Conservation (phyloP, 2,113 vertebrate genomes). For the Sclerurus mexicanus region DNA sequence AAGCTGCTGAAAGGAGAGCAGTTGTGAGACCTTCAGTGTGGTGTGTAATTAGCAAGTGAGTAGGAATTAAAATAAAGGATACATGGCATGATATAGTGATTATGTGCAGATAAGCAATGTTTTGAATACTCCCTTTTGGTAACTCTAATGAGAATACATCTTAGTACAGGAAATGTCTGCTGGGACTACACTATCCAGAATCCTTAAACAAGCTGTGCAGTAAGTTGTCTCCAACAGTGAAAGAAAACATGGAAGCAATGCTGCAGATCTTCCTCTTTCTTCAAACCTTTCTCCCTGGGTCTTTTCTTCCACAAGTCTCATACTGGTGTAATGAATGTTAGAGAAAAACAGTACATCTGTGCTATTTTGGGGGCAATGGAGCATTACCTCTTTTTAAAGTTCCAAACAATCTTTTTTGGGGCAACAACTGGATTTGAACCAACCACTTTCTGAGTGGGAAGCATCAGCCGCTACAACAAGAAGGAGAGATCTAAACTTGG, state of each 20-base stretch:
- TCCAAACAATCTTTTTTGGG: not conserved
- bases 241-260: not conserved
- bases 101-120: slow-evolving; percentile 59
- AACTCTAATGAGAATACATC: slow-evolving; percentile 38
- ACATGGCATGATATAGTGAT: slow-evolving; percentile 46
- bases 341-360: not conserved
- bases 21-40: slow-evolving; percentile 63
- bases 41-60: slow-evolving; percentile 65
- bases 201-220: slow-evolving; percentile 32
- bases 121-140: slow-evolving; percentile 50
- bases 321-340: rapidly evolving
- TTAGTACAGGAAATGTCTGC: slow-evolving; percentile 34
- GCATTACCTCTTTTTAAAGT: not conserved
- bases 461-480: not conserved
- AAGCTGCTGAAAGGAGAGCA: slow-evolving; percentile 71
- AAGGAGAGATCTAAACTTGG: not conserved
- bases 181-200: slow-evolving; percentile 33
- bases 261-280: not conserved
- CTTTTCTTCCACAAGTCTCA: not conserved
- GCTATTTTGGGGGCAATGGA: not conserved
- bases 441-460: not conserved
- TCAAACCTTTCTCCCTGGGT: not conserved
- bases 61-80: slow-evolving; percentile 54
- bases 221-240: not conserved
- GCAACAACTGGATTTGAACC: not conserved